Conservation (phyloP, 92 coral and sea anemone genomes). For the Paragorgia papillata region DNA sequence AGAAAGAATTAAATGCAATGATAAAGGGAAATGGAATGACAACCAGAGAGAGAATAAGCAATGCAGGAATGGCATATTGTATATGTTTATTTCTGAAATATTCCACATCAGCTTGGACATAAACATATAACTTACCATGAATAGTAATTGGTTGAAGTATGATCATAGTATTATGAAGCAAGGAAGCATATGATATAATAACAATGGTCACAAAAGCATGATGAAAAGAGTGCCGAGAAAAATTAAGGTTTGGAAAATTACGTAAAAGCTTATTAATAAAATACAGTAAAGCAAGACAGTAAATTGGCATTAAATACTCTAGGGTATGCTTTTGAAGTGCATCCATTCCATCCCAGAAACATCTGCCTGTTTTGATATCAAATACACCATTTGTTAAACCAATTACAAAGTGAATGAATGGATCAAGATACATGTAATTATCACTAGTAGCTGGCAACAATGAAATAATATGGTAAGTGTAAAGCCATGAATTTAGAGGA, state of each 20-base stretch:
- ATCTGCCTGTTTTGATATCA: slow-evolving; percentile 47
- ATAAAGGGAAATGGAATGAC: slow-evolving; percentile 72
- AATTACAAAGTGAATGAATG: slow-evolving; percentile 65
- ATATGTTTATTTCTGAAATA: slow-evolving; percentile 74
- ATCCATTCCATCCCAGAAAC: slow-evolving; percentile 67
- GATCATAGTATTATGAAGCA: slow-evolving; percentile 4
- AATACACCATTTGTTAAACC: slow-evolving; percentile 70
- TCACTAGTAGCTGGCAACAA: slow-evolving; percentile 64
- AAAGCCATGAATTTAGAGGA: slow-evolving; percentile 85
- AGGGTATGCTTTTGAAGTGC: slow-evolving; percentile 76
- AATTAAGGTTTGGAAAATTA: slow-evolving; percentile 50
- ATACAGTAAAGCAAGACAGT: slow-evolving; percentile 62
- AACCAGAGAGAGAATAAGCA: slow-evolving; percentile 66
- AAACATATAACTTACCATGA: slow-evolving; percentile 67
- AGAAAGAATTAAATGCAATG: slow-evolving; percentile 76
- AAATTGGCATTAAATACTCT: slow-evolving; percentile 69
- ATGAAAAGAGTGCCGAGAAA: slow-evolving; percentile 16
- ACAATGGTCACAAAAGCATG: slow-evolving; percentile 26
- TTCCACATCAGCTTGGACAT: slow-evolving; percentile 77
- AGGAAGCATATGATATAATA: slow-evolving; percentile 29
- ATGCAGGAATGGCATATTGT: slow-evolving; percentile 76
- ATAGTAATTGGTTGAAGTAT: slow-evolving; percentile 33
- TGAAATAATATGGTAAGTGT: slow-evolving; percentile 77
- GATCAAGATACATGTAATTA: slow-evolving; percentile 66
- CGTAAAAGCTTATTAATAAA: slow-evolving; percentile 66